Evolutionary conservation across 2,797 vertebrate genomes (phyloP).

Genomic region (Pangasius krempfi): DNA sequence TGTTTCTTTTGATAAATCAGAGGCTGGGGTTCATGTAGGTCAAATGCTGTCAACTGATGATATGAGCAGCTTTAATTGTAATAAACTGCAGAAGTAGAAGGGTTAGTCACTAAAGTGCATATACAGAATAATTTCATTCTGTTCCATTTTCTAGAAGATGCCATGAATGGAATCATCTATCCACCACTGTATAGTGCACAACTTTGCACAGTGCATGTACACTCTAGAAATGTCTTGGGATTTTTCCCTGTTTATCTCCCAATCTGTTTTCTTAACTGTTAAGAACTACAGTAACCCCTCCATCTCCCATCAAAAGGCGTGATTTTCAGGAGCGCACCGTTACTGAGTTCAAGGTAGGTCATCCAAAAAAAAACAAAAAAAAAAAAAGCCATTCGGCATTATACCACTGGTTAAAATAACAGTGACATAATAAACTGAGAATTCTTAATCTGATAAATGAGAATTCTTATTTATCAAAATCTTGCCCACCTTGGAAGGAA

Average conservation of each 20-base stretch:
- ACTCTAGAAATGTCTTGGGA: neutral
- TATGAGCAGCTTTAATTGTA: conserved; percentile 39
- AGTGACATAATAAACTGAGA: neutral
- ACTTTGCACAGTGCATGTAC: neutral
- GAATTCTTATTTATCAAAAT: too few species aligned
- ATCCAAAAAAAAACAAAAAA: neutral
- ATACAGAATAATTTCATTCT: neutral
- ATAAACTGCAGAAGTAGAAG: neutral
- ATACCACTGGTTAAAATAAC: neutral
- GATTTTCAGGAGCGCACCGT: neutral
- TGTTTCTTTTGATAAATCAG: conserved; percentile 56
- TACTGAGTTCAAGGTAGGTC: neutral
- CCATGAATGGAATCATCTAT: neutral
- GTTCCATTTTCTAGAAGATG: neutral
- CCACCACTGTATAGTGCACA: too few species aligned
- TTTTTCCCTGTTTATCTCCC: neutral
- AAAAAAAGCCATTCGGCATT: neutral
- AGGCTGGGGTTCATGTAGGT: conserved; percentile 41
- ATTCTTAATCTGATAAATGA: too few species aligned
- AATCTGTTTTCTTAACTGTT: neutral
- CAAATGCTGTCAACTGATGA: conserved; percentile 47
- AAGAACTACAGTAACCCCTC: neutral
- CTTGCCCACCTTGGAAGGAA: neutral
- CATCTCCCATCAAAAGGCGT: neutral
- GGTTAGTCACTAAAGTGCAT: neutral